These are phyloP conservation scores for Cydia strobilella DNA, from an alignment of 1,140 invertebrate species.

Conservation along the genomic window DNA sequence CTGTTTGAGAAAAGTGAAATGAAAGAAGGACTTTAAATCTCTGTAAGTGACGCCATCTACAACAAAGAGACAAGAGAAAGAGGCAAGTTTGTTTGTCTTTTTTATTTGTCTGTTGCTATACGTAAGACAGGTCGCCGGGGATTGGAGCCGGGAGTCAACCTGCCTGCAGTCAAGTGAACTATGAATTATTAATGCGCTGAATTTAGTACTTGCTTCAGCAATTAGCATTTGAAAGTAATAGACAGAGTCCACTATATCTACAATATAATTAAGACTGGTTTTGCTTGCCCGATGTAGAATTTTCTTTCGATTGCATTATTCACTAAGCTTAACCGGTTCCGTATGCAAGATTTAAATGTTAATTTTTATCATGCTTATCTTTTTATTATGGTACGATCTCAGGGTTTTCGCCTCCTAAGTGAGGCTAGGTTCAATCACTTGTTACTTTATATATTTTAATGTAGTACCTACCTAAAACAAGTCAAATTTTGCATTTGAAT, in stretches of 20 bases:
- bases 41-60: too few relatives aligned
- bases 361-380: too few relatives aligned
- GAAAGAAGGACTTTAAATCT: too few relatives aligned
- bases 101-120: not conserved
- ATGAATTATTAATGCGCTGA: conserved; percentile 29
- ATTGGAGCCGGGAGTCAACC: not conserved
- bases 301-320: not conserved
- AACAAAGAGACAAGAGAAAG: too few relatives aligned
- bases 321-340: not conserved
- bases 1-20: too few relatives aligned
- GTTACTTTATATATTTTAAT: too few relatives aligned
- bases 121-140: not conserved
- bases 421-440: too few relatives aligned
- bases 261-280: not conserved
- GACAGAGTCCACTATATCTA: not conserved
- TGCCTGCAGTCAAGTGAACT: conserved; percentile 8
- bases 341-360: too few relatives aligned
- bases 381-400: too few relatives aligned
- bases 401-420: too few relatives aligned
- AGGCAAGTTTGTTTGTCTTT: not conserved
- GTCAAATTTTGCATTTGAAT: too few relatives aligned
- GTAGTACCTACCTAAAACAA: too few relatives aligned
- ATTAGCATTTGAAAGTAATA: conserved; percentile 23
- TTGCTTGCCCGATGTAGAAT: not conserved
- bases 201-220: conserved; percentile 3